These are phyloP conservation scores for Cosmopolites sordidus DNA, from an alignment of 2,888 invertebrate genomes.

Conservation along the genomic window DNA sequence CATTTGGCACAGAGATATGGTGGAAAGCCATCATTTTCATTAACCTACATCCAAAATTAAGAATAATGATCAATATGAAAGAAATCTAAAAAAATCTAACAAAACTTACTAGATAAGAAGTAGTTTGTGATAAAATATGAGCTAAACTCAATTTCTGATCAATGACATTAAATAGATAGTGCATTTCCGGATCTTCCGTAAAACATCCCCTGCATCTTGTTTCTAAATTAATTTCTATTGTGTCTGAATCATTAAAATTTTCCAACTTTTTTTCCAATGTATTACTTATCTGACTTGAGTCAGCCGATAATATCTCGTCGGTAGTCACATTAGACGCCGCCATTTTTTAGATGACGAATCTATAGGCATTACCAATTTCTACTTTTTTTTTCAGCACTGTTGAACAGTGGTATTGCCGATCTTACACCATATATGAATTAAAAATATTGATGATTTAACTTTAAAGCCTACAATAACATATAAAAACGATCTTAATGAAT, in stretches of 20 bases:
- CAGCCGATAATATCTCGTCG: slow-evolving; percentile 14
- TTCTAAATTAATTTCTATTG: slow-evolving; percentile 20
- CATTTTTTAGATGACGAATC: slow-evolving; percentile 18
- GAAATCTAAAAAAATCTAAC: slow-evolving; percentile 2
- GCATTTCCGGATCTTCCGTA: slow-evolving; percentile 21
- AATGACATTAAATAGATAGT: slow-evolving; percentile 19
- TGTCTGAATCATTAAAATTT: slow-evolving; percentile 3
- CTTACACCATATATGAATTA: no score
- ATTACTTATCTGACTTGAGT: background rate
- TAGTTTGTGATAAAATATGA: slow-evolving; percentile 18
- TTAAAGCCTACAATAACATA: no score
- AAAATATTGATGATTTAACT: no score
- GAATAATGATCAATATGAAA: background rate
- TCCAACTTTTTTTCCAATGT: slow-evolving; percentile 5
- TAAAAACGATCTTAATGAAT: no score
- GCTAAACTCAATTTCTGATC: slow-evolving; percentile 21
- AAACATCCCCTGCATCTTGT: slow-evolving; percentile 23
- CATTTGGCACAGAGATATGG: slow-evolving; percentile 21
- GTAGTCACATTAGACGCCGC: slow-evolving; percentile 23
- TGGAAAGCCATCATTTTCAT: slow-evolving; percentile 20
- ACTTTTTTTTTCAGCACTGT: no score
- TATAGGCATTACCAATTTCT: slow-evolving; percentile 18
- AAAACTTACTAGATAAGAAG: slow-evolving; percentile 13
- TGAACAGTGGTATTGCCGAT: no score
- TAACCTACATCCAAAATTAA: slow-evolving; percentile 11